phyloP scores from a whole-genome alignment of 2,888 invertebrate genomes.

The Coelinius sp. region DNA sequence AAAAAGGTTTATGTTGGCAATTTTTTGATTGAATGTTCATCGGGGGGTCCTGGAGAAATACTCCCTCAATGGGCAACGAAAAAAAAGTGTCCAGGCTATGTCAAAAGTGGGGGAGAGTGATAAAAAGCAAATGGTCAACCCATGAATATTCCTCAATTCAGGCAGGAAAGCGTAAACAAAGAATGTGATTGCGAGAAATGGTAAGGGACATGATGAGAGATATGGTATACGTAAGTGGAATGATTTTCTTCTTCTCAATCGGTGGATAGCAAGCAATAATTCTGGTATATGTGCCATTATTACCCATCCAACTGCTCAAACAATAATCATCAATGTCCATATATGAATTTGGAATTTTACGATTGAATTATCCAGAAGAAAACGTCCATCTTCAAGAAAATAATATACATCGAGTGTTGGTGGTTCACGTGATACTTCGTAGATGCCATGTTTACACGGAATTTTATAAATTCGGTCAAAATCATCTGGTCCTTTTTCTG shows the following conservation, averaged over 20 bases:
- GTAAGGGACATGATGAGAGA: constrained; percentile 52
- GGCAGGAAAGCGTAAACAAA: constrained; percentile 60
- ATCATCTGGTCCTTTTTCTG: constrained; percentile 38
- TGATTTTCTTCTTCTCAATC: constrained; percentile 25
- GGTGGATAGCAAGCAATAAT: constrained; percentile 50
- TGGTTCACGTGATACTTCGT: constrained; percentile 36
- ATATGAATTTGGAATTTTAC: background rate
- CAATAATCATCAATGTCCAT: constrained; percentile 50
- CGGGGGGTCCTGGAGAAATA: no score
- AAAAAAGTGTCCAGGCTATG: no score
- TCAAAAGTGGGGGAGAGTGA: no score
- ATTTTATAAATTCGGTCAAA: constrained; percentile 45
- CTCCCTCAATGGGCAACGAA: no score
- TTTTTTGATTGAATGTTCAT: no score
- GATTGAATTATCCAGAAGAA: constrained; percentile 43
- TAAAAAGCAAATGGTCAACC: no score
- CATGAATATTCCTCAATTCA: constrained; percentile 62
- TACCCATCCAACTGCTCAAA: constrained; percentile 43
- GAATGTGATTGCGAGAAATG: constrained; percentile 60
- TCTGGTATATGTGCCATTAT: constrained; percentile 35
- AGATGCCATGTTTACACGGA: constrained; percentile 51
- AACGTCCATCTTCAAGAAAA: constrained; percentile 53
- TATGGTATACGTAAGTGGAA: constrained; percentile 49
- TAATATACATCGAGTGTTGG: constrained; percentile 50
- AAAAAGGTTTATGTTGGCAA: no score